These are phyloP conservation scores for Lysandra coridon DNA, from an alignment of 2,888 invertebrate species.

Conservation along the genomic window DNA sequence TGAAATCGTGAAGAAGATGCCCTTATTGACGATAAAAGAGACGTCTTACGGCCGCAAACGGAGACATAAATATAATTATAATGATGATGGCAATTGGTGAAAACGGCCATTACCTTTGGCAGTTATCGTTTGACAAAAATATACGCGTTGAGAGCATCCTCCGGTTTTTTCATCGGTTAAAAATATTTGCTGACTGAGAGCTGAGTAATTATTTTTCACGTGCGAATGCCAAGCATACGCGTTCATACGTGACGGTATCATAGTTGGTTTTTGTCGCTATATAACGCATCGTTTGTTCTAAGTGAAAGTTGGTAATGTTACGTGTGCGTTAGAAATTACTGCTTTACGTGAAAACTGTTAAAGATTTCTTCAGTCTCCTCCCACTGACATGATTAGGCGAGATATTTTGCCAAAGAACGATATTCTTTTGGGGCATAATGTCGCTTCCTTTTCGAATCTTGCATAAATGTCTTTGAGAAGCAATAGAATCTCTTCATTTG, in stretches of 20 bases:
- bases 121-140: no score
- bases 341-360: constrained; percentile 6
- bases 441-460: no score
- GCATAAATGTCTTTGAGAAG: no score
- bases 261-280: constrained; percentile 11
- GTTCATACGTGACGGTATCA: constrained; percentile 17
- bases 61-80: no score
- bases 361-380: not conserved
- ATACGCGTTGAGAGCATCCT: not conserved
- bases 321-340: constrained; percentile 11
- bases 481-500: no score
- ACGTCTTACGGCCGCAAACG: no score
- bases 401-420: not conserved
- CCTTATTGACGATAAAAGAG: no score
- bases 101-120: no score
- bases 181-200: not conserved
- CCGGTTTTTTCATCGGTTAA: not conserved
- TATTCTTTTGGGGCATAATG: no score
- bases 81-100: no score
- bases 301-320: constrained; percentile 13
- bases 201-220: constrained; percentile 7
- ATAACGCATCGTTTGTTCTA: constrained; percentile 21
- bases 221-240: not conserved
- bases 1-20: no score
- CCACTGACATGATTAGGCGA: not conserved